phyloP scores from a whole-genome alignment of 2,888 invertebrate species.

The Matsumyia berberina region DNA sequence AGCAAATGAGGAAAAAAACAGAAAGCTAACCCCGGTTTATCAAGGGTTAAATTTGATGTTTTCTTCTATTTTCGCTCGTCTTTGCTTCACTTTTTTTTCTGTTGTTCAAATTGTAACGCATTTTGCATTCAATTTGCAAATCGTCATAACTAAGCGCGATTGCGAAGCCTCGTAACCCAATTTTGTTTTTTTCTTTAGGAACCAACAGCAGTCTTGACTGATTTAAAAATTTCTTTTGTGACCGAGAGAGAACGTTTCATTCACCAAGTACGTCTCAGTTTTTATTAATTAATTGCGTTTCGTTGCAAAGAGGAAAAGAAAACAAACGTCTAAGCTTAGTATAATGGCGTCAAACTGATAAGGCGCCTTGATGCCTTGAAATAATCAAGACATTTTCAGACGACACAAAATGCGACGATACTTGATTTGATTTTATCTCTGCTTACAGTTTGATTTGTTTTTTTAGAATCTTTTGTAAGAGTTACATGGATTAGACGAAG shows the following conservation, averaged over 20 bases:
- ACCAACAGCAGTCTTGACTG: conserved; percentile 10
- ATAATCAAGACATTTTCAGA: background rate
- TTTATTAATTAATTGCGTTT: conserved; percentile 17
- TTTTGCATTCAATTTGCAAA: conserved; percentile 28
- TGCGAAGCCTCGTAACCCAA: conserved; percentile 33
- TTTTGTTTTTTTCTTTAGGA: conserved; percentile 7
- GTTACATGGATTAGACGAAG: background rate
- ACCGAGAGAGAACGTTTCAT: background rate
- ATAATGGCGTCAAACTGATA: conserved; percentile 7
- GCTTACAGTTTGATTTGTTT: background rate
- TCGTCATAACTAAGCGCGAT: conserved; percentile 28
- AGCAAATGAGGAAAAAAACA: background rate
- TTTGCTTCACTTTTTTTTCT: background rate
- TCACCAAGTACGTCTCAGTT: conserved; percentile 12
- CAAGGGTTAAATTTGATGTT: conserved; percentile 20
- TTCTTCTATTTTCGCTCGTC: background rate
- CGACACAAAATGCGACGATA: background rate
- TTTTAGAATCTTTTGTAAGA: background rate
- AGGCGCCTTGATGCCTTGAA: background rate
- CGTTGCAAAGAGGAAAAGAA: background rate
- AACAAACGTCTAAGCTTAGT: background rate
- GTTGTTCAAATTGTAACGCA: background rate
- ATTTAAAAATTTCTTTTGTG: conserved; percentile 17
- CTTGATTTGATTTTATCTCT: background rate
- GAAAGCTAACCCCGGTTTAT: conserved; percentile 11